Percentiles rank a stretch among this genome's conserved stretches.
Evolutionary conservation across 2,113 vertebrate genomes (phyloP).

Genomic region (Mystacornis crossleyi): DNA sequence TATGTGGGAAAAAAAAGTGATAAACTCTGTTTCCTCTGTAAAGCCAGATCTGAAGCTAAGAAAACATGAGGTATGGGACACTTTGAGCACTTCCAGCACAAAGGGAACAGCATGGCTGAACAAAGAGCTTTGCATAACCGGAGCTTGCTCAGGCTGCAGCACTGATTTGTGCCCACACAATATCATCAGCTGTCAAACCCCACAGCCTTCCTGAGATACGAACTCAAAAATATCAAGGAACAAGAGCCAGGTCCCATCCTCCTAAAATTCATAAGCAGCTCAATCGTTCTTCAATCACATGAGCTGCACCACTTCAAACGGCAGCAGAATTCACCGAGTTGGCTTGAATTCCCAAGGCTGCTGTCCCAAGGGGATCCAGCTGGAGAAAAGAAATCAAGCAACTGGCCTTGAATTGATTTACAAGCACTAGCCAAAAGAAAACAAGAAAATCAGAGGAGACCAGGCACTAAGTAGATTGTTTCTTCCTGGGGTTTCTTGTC

Average conservation of each 20-base stretch:
- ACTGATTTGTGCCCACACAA: slow-evolving; percentile 30
- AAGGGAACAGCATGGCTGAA: background rate
- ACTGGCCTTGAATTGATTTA: background rate
- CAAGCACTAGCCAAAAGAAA: background rate
- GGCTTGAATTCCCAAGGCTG: background rate
- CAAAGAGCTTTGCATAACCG: background rate
- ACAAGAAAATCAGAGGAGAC: background rate
- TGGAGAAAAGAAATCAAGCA: background rate
- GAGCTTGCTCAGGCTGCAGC: slow-evolving; percentile 8
- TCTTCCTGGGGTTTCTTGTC: background rate
- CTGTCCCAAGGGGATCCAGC: background rate
- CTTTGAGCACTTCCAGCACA: background rate
- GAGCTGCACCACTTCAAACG: background rate
- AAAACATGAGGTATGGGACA: background rate
- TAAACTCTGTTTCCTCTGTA: background rate
- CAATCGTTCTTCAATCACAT: background rate
- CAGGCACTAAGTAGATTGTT: background rate
- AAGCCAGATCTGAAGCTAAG: background rate
- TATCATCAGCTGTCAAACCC: slow-evolving; percentile 55
- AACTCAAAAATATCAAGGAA: slow-evolving; percentile 10
- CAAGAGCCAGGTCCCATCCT: slow-evolving; percentile 10
- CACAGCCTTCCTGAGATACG: background rate
- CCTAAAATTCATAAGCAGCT: background rate
- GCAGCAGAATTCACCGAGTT: background rate
- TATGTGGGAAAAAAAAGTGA: accelerated